These are phyloP conservation scores for Halictus ligatus DNA, from an alignment of 2,888 invertebrate genomes.

Conservation along the genomic window DNA sequence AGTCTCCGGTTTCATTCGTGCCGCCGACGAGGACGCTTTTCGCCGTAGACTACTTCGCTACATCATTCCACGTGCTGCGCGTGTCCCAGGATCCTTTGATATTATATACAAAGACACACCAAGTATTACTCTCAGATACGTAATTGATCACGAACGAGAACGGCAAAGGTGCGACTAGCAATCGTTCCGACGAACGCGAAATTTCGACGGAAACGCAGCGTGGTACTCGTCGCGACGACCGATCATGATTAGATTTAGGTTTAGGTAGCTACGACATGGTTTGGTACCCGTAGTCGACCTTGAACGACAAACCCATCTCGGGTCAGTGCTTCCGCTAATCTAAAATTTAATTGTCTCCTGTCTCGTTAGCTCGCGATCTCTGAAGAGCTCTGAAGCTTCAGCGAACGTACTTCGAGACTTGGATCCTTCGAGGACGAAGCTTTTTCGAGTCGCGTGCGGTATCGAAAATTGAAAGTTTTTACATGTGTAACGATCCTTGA, in stretches of 20 bases:
- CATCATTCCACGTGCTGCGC: slow-evolving; percentile 31
- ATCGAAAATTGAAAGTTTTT: neutral
- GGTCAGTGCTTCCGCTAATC: neutral
- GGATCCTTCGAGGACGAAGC: neutral
- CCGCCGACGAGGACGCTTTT: neutral
- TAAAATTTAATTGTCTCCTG: neutral
- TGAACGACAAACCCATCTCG: slow-evolving; percentile 18
- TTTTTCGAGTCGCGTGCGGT: neutral
- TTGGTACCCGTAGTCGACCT: slow-evolving; percentile 32
- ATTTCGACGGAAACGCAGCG: slow-evolving; percentile 12
- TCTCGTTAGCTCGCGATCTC: neutral
- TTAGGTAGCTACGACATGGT: slow-evolving; percentile 37
- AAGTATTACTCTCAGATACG: slow-evolving; percentile 56
- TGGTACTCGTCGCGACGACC: neutral
- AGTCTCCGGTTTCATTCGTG: neutral
- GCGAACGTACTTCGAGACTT: neutral
- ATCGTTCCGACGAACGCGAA: slow-evolving; percentile 19
- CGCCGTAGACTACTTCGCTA: slow-evolving; percentile 10
- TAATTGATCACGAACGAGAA: slow-evolving; percentile 23
- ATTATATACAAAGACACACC: slow-evolving; percentile 40
- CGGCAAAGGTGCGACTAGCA: neutral
- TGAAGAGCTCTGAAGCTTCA: neutral
- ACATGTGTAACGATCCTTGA: neutral
- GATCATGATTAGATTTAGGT: slow-evolving; percentile 37
- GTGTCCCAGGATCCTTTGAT: slow-evolving; percentile 39